These are phyloP conservation scores for Borostomias antarcticus DNA, from an alignment of 2,797 vertebrate genomes.

Conservation along the genomic window DNA sequence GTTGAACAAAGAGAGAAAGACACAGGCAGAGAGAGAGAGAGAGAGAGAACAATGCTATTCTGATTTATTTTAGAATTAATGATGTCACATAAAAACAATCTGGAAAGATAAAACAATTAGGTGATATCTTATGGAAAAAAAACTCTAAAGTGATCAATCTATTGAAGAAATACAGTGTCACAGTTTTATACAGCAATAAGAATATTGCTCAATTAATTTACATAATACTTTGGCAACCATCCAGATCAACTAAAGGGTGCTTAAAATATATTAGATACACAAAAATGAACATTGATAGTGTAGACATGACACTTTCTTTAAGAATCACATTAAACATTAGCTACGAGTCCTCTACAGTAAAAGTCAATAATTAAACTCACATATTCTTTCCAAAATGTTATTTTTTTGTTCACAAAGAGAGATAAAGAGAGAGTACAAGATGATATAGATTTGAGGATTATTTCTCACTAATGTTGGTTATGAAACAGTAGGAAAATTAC, in stretches of 20 bases:
- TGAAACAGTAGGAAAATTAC: constrained; percentile 50
- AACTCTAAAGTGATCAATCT: background rate
- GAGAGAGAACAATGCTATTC: no score
- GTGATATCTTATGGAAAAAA: constrained; percentile 10
- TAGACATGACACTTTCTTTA: constrained; percentile 54
- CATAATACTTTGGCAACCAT: constrained; percentile 66
- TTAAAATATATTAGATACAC: constrained; percentile 29
- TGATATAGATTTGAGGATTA: constrained; percentile 18
- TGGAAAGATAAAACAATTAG: constrained; percentile 2
- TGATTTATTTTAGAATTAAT: background rate
- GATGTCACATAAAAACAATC: background rate
- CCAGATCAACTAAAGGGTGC: constrained; percentile 69
- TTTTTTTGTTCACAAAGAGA: constrained; percentile 29
- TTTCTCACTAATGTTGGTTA: constrained; percentile 30
- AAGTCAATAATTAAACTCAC: background rate
- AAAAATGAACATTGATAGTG: constrained; percentile 56
- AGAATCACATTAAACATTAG: constrained; percentile 49
- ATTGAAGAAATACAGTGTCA: constrained; percentile 31
- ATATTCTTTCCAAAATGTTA: constrained; percentile 16
- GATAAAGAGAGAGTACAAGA: constrained; percentile 53
- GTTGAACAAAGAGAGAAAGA: no score
- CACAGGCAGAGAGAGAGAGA: no score
- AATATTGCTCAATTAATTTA: constrained; percentile 75
- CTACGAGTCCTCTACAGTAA: constrained; percentile 10
- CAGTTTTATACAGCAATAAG: constrained; percentile 62